Percentiles rank a stretch among this genome's conserved stretches.
These are phyloP conservation scores for Anthopleura sola DNA, from an alignment of 64 coral and sea anemone species.

Conservation along the genomic window DNA sequence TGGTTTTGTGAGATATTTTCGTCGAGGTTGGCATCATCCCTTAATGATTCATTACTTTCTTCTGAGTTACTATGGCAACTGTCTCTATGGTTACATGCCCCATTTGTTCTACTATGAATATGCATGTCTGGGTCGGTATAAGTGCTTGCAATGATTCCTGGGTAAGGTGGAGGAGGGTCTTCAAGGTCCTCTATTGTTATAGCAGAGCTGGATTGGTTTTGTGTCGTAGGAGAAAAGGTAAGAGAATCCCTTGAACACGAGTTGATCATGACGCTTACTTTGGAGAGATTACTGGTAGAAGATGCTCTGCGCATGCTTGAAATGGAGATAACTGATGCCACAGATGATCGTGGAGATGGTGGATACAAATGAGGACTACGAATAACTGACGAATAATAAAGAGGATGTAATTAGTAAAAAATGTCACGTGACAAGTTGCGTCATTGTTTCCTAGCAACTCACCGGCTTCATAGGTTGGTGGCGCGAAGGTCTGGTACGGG, in stretches of 20 bases:
- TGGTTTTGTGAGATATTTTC: not conserved
- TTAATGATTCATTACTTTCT: not conserved
- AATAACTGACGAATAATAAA: constrained; percentile 44
- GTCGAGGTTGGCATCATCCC: not conserved
- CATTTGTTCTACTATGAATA: not conserved
- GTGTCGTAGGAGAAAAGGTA: not conserved
- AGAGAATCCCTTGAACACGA: not conserved
- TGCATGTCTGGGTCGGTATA: not conserved
- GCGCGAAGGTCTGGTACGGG: constrained; percentile 38
- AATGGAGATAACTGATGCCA: constrained; percentile 20
- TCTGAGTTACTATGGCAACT: not conserved
- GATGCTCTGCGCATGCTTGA: constrained; percentile 24
- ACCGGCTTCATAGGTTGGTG: constrained; percentile 70
- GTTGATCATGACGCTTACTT: constrained; percentile 3
- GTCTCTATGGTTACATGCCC: not conserved
- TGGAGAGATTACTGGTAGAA: constrained; percentile 15
- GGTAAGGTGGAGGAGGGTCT: constrained; percentile 1
- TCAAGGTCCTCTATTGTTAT: not conserved
- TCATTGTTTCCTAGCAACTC: not conserved
- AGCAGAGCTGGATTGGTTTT: not conserved
- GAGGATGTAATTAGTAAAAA: not conserved
- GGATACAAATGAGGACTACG: constrained; percentile 76
- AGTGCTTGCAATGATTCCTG: not conserved
- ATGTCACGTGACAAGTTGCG: not conserved
- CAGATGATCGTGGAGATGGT: constrained; percentile 42